phyloP scores from a whole-genome alignment of 2,113 vertebrate genomes.

The Oreotrochilus melanogaster region DNA sequence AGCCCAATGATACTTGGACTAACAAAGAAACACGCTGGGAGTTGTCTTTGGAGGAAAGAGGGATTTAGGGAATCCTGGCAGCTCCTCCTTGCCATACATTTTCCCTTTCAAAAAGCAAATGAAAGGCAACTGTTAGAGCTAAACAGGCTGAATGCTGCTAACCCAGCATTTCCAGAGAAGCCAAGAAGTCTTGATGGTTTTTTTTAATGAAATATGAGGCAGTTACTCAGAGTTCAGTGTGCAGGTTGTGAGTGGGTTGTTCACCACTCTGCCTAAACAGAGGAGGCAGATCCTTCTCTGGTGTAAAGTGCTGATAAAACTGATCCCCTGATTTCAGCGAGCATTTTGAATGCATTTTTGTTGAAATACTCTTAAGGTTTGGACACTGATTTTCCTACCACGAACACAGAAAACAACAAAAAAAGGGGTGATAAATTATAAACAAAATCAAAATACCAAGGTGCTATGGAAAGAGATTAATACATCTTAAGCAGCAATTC shows the following conservation, averaged over 20 bases:
- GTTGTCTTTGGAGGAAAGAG: slow-evolving; percentile 27
- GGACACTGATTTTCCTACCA: neutral
- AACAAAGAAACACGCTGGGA: neutral
- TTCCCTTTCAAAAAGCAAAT: slow-evolving; percentile 26
- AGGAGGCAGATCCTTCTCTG: neutral
- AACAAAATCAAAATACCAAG: neutral
- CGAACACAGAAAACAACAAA: neutral
- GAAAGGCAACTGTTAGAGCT: neutral
- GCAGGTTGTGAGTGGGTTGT: neutral
- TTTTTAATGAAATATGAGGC: neutral
- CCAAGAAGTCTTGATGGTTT: neutral
- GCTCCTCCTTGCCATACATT: neutral
- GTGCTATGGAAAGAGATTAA: neutral
- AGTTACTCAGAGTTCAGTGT: neutral
- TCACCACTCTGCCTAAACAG: neutral
- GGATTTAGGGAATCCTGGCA: slow-evolving; percentile 8
- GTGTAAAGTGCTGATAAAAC: neutral
- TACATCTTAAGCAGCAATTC: neutral
- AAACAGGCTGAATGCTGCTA: neutral
- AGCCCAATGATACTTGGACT: neutral
- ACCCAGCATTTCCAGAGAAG: neutral
- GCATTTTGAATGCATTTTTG: neutral
- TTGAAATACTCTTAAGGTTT: neutral
- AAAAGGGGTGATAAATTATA: neutral
- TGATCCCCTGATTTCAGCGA: neutral